These are phyloP conservation scores for Cydia strobilella DNA, from an alignment of 1,140 invertebrate species.

Conservation along the genomic window DNA sequence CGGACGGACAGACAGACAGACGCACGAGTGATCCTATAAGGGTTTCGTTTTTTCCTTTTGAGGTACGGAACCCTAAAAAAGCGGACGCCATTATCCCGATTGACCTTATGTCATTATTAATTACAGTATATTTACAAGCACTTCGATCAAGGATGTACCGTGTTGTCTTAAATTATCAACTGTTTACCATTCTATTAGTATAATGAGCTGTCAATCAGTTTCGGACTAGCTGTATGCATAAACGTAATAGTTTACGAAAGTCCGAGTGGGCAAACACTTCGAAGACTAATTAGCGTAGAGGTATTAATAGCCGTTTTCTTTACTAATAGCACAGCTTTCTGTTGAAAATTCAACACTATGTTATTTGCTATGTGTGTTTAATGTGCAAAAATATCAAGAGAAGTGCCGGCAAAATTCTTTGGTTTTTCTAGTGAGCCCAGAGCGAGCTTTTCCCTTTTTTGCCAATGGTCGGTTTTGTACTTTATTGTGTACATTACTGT, in stretches of 20 bases:
- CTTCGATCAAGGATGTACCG: background rate
- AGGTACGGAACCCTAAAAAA: no score
- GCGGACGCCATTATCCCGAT: no score
- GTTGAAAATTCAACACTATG: background rate
- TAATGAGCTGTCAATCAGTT: constrained; percentile 5
- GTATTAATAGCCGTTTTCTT: background rate
- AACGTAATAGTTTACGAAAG: constrained; percentile 7
- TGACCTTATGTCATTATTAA: background rate
- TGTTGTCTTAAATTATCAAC: background rate
- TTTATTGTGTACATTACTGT: no score
- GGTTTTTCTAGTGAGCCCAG: no score
- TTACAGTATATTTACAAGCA: background rate
- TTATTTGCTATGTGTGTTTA: no score
- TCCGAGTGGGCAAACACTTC: constrained; percentile 1
- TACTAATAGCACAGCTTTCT: background rate
- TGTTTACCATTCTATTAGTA: constrained; percentile 13
- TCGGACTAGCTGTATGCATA: constrained; percentile 1
- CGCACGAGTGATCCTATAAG: no score
- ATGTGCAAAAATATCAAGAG: no score
- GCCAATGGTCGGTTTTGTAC: no score
- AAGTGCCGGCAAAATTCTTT: no score
- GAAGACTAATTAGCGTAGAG: constrained; percentile 8
- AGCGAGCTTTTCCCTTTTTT: no score
- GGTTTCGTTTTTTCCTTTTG: no score
- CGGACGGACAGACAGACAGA: no score